phyloP scores from a whole-genome alignment of 2,797 vertebrate genomes.

The Tarsius wallacei region DNA sequence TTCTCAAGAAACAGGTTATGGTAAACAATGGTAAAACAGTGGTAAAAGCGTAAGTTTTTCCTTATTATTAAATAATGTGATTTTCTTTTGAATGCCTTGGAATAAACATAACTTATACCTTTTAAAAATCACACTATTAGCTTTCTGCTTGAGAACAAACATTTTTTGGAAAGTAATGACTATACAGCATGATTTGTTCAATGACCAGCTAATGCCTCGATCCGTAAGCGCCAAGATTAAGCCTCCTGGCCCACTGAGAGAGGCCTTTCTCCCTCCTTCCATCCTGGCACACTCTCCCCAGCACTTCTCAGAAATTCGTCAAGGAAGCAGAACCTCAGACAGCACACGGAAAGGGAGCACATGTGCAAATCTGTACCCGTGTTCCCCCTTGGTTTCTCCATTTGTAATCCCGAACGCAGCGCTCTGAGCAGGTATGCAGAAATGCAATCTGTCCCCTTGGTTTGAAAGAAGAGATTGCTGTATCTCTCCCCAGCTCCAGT shows the following conservation, averaged over 20 bases:
- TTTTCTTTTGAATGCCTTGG: background rate
- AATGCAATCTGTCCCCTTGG: background rate
- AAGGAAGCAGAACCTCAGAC: background rate
- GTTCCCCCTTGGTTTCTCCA: background rate
- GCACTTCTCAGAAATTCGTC: background rate
- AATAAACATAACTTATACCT: background rate
- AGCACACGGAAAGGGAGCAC: background rate
- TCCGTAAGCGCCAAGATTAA: fast-evolving
- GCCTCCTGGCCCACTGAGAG: background rate
- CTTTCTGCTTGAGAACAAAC: background rate
- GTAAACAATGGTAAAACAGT: background rate
- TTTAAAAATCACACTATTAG: background rate
- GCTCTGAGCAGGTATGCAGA: background rate
- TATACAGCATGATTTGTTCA: background rate
- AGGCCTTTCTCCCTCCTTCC: background rate
- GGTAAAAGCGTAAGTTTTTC: background rate
- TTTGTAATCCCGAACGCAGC: background rate
- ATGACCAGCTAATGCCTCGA: background rate
- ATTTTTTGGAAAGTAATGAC: background rate
- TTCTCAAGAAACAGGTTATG: slow-evolving; percentile 9
- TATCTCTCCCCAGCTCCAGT: background rate
- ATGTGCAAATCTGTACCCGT: background rate
- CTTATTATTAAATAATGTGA: slow-evolving; percentile 33
- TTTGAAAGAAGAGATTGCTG: background rate
- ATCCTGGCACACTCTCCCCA: background rate